Base-by-base conservation (phyloP, 2,888 invertebrate genomes). In the Kryphioiulus occultus region DNA sequence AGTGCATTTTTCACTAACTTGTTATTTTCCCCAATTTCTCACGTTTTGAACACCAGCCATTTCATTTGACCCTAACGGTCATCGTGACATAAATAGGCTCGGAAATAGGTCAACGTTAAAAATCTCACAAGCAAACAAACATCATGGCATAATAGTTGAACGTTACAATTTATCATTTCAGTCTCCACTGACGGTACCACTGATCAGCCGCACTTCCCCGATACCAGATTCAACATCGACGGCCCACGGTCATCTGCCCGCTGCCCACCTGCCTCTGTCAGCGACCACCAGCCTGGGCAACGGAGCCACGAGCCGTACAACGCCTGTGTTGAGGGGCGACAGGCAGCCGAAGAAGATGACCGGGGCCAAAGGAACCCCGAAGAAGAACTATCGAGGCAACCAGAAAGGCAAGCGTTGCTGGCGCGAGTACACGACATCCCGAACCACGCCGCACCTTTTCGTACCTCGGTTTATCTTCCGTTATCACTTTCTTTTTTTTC, bases 211-310 rank as follows among this genome's bases (percentile, higher is more conserved):
- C 7, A 68, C 68, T 68, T 68, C 68, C 22, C 68, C 68, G 10
- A 10, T 68, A 26, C 68, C 68, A 10, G 68, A 68, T 9, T 26
- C 22, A 0, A 68, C 68, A 12, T 26, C 68, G 7, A 68, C 68
- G n/a, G 22, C 4, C 10, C 68, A 68, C 26, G 68, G 68, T 12
- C 68, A 22, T 26, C 22, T 68, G 7, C 26, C 68, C n/a, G 22
- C 35, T 15, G 42, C 44, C 17, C 86, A 86, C 26, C n/a, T 86
- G 47, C 86, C 86, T 7, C 47, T 86, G 86, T 86, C 86, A 22
- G 47, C 47, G 10, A 26, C 86, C 47, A 53, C 86, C 32, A 86
- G 86, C 47, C 39, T 39, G 1, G 32, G 47, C 12, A 86, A 53
- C 47, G 53, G 42, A 22, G 86, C 19, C 10, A 47, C 44, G 47